Evolutionary conservation across 2,113 vertebrate genomes (phyloP), one percentile per base, ranked within the genome.

Genomic region (Andinoacara biseriatus): DNA sequence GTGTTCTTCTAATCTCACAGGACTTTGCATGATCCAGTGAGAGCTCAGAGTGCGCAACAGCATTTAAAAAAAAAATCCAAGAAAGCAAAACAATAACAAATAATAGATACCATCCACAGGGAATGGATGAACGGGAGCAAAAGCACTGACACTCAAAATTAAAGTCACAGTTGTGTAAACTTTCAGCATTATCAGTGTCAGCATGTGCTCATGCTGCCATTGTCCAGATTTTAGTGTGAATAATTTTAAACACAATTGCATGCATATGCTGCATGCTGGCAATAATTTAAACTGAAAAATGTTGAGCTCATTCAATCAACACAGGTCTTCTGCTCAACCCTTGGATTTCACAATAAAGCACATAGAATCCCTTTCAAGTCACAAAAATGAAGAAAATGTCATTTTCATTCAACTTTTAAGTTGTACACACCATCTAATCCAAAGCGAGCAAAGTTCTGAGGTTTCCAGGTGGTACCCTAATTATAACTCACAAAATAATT

Each of bases 1-100:
- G 15, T 78, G 15, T 76, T 13, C 13, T 11, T 77, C 1, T 11
- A 52, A 67, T 87, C 82, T 80, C 82, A 60, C 5, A 18, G 76
- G 79, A 75, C 15, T 77, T 58, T 84, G 3, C 5, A 31, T 8
- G 1, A 56, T 49, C 20, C 40, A 74, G n/a, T n/a, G 59, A 74
- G 26, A 80, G 10, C 58, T 57, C 49, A 26, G 3, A 72, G 26
- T 46, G 1, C 10, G 17, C 26, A 3, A 38, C 13, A 17, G 18
- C 13, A 26, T 56, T 31, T 24, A 5, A 2, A 9, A 26, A 4
- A 14, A 5, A 29, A 20, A 5, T 59, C 10, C 14, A 58, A 24
- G 9, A 59, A 7, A 11, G 8, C 0, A 4, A 24, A 54, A 62
- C 7, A 33, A n/a, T 14, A 49, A 15, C n/a, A 22, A 52, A 10